A percentile compares a stretch with the other conserved stretches of the same genome.
Evolutionary conservation across 2,888 invertebrate genomes (phyloP).

Genomic region (Toxonevra muliebris): DNA sequence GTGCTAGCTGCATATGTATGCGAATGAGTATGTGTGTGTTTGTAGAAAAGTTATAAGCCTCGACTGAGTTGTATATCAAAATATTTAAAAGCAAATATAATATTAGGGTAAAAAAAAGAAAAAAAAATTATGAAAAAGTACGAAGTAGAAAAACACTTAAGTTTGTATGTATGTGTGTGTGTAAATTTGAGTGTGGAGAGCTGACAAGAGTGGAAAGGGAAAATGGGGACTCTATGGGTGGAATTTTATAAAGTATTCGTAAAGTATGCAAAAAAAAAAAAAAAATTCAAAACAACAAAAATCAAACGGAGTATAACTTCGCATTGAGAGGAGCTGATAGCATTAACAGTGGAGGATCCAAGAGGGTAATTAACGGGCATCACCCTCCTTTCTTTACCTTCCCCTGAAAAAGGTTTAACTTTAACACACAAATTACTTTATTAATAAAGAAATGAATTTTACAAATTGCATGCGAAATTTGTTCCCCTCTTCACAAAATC

Average conservation of each 20-base stretch:
- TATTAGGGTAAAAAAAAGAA: conserved; percentile 38
- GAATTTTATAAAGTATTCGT: conserved; percentile 20
- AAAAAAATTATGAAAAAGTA: conserved; percentile 9
- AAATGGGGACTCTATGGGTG: neutral
- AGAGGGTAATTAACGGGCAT: too few species aligned
- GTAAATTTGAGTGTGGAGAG: conserved; percentile 24
- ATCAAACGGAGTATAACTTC: too few species aligned
- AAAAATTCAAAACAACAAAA: neutral
- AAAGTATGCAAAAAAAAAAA: conserved; percentile 22
- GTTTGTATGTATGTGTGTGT: neutral
- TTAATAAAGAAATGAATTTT: too few species aligned
- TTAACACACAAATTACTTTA: too few species aligned
- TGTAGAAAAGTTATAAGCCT: conserved; percentile 48
- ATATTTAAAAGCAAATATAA: conserved; percentile 61
- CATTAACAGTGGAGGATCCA: too few species aligned
- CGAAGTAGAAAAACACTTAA: conserved; percentile 8
- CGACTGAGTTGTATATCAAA: conserved; percentile 59
- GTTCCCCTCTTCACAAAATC: too few species aligned
- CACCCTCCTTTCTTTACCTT: too few species aligned
- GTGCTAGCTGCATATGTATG: conserved; percentile 24
- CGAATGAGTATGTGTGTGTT: conserved; percentile 25
- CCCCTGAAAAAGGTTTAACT: too few species aligned
- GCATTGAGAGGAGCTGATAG: too few species aligned
- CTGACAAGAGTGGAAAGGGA: neutral
- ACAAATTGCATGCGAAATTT: too few species aligned